A percentile compares a stretch with the other conserved stretches of the same genome.
Conservation (phyloP, 1,140 invertebrate genomes). For the Drosophila oshimai region DNA sequence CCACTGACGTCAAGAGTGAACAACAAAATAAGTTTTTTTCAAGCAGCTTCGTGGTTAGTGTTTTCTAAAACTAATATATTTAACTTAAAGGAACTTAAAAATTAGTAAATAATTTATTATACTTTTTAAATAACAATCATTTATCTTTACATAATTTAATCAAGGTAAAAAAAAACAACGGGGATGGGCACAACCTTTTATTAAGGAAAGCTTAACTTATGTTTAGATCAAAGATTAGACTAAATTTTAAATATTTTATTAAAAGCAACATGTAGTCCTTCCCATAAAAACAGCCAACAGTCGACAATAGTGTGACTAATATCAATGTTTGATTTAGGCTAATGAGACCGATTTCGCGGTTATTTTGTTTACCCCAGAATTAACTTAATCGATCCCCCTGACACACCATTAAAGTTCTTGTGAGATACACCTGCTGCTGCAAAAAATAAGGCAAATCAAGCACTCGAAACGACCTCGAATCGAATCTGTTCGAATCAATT, state of each 20-base stretch:
- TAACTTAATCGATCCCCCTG: constrained; percentile 18
- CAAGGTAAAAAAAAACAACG: no score
- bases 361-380: constrained; percentile 19
- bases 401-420: constrained; percentile 37
- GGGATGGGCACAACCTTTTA: no score
- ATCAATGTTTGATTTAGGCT: background rate
- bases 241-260: no score
- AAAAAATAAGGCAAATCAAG: background rate
- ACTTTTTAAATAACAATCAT: no score
- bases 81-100: no score
- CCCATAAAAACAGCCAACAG: no score
- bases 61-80: no score
- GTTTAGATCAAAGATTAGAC: no score
- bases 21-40: background rate
- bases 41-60: background rate
- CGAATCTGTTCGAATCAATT: constrained; percentile 56
- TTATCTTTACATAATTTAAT: no score
- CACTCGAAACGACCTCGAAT: constrained; percentile 22
- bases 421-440: background rate
- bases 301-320: background rate
- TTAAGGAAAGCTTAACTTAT: no score
- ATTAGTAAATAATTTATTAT: no score
- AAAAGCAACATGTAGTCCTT: no score
- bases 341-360: constrained; percentile 8
- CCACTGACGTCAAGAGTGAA: background rate